Evolutionary conservation across 2,888 invertebrate genomes (phyloP), one percentile per base, ranked within the genome.

Genomic region (Unio pictorum): DNA sequence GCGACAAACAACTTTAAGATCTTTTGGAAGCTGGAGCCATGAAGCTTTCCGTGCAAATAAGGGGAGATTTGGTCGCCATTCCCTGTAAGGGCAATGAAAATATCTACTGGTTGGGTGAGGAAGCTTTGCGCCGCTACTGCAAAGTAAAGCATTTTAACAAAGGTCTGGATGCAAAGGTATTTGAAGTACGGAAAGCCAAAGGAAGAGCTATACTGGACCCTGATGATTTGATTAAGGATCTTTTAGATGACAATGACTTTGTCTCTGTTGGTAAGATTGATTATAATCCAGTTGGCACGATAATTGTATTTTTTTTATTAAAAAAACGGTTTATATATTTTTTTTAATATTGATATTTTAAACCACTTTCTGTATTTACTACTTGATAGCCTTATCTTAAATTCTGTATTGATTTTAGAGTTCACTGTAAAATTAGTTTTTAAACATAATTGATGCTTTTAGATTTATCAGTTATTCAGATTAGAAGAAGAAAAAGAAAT

Each of bases 211-310:
- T 93, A 59, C 84, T 93, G 55, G 93, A 93, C 83, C 91, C 91
- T 0, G 92, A 92, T 74, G 93, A 93, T 82, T 66, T 86, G 18
- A 90, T 93, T 61, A 86, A 86, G 62, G 91, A 92, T 68, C 92
- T 93, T 11, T 87, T 93, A 28, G 92, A 93, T 77, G 93, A 93
- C 81, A 92, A 93, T 81, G 93, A 93, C 79, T 93, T 92, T 84
- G 91, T 93, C 18, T 91, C 92, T 26, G 91, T 93, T 55, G 92
- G 93, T 92, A 87, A 89, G 91, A 8, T 34, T 34, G 7, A 34
- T 34, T 34, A 1, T 8, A 3, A 34, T 34, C 34, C 34, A 7
- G 2, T 34, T 34, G 34, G 7, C 34, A 7, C 0, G 7, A 8
- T 2, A 34, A 34, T 34, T 34, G 0, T 1, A 34, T 34, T 34